Evolutionary conservation across 2,797 vertebrate species (phyloP).

Genomic region (Rhinogobio ventralis): DNA sequence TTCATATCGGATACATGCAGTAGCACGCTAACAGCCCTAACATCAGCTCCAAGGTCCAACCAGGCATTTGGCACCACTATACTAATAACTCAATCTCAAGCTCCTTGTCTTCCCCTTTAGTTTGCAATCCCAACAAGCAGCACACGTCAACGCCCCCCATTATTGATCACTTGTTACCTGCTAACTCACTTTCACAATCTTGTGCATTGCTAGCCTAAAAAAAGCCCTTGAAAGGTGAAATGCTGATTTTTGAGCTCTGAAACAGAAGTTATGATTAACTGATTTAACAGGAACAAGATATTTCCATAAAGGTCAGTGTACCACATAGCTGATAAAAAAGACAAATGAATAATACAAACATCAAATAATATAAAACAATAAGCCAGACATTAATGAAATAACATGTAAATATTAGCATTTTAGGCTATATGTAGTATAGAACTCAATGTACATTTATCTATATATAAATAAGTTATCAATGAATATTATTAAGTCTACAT

Average conservation of each 20-base stretch:
- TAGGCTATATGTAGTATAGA: background rate
- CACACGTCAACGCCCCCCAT: background rate
- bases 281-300: background rate
- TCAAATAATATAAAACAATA: background rate
- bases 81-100: slow-evolving; percentile 24
- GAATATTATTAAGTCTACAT: no score
- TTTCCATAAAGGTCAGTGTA: background rate
- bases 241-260: background rate
- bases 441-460: background rate
- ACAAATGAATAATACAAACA: background rate
- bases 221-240: background rate
- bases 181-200: background rate
- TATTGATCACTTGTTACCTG: background rate
- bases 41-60: background rate
- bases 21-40: background rate
- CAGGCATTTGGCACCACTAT: background rate
- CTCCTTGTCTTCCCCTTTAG: background rate
- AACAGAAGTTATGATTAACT: background rate
- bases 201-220: background rate
- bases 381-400: background rate
- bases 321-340: background rate
- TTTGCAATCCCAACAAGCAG: background rate
- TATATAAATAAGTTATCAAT: background rate
- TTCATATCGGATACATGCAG: background rate
- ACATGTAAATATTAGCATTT: background rate